These are phyloP conservation scores for Eurytoma californica DNA, from an alignment of 2,888 invertebrate genomes.

Conservation along the genomic window DNA sequence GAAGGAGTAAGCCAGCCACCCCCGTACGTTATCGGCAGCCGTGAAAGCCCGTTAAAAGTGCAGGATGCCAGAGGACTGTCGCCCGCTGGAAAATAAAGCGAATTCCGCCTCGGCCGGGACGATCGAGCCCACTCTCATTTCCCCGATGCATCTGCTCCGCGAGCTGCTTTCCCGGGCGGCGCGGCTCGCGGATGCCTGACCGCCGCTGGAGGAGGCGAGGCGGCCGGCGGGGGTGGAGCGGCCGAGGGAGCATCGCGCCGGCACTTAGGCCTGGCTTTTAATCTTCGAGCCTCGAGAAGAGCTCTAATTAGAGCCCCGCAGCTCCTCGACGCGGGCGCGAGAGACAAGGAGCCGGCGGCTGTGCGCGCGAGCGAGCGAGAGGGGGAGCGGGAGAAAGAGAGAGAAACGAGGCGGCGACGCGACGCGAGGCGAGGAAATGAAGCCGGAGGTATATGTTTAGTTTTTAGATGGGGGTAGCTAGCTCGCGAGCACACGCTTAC, in stretches of 20 bases:
- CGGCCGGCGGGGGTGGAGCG: background rate
- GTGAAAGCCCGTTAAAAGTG: constrained; percentile 12
- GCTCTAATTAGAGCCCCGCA: constrained; percentile 71
- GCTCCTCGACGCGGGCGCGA: constrained; percentile 63
- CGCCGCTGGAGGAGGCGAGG: constrained; percentile 60
- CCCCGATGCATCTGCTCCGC: constrained; percentile 30
- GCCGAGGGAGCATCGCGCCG: constrained; percentile 62
- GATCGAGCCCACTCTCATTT: constrained; percentile 38
- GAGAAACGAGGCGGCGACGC: constrained; percentile 44
- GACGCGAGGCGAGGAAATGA: constrained; percentile 63
- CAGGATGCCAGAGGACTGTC: background rate
- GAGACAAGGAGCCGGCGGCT: constrained; percentile 45
- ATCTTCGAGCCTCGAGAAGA: constrained; percentile 69
- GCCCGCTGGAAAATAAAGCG: background rate
- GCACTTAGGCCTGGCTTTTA: constrained; percentile 67
- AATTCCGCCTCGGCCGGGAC: background rate
- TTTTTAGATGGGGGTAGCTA: constrained; percentile 64
- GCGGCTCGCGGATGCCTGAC: constrained; percentile 65
- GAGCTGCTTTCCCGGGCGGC: constrained; percentile 1
- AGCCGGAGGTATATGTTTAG: constrained; percentile 68
- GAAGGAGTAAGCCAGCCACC: too few relatives aligned
- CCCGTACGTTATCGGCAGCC: constrained; percentile 10
- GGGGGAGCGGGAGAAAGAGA: constrained; percentile 34
- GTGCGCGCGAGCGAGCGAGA: constrained; percentile 56
- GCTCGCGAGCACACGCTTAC: constrained; percentile 67